Conservation (phyloP, 2,888 invertebrate species). For the Anodontia alba region DNA sequence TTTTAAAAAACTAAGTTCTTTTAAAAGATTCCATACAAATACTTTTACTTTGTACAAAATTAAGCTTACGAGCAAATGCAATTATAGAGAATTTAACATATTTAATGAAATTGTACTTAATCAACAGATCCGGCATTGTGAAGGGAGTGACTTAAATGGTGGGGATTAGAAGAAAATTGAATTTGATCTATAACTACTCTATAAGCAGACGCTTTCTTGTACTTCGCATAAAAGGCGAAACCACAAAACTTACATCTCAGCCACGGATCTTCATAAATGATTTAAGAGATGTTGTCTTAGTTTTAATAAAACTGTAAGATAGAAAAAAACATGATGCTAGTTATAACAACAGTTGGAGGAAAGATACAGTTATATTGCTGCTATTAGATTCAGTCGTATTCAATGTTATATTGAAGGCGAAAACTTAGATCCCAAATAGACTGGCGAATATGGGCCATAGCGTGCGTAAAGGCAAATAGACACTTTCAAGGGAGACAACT, state of each 20-base stretch:
- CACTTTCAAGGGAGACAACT: too few relatives aligned
- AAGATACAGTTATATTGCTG: too few relatives aligned
- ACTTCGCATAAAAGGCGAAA: neutral
- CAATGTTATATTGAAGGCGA: too few relatives aligned
- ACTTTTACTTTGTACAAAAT: conserved; percentile 55
- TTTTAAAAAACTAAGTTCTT: conserved; percentile 65
- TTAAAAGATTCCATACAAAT: conserved; percentile 55
- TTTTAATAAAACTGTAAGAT: neutral
- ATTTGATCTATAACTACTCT: neutral
- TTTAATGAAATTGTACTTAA: conserved; percentile 12
- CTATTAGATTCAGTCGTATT: too few relatives aligned
- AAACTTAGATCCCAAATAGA: too few relatives aligned
- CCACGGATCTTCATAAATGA: neutral
- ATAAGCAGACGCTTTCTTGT: neutral
- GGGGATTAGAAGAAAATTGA: neutral
- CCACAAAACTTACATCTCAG: neutral
- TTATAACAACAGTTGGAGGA: too few relatives aligned
- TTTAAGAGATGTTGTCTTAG: neutral
- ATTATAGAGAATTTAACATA: conserved; percentile 31
- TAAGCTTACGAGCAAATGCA: conserved; percentile 57
- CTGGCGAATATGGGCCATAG: too few relatives aligned
- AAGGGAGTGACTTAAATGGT: conserved; percentile 7
- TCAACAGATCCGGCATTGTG: neutral
- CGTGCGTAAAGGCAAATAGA: too few relatives aligned
- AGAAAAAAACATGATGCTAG: too few relatives aligned